phyloP scores from a whole-genome alignment of 1,140 invertebrate genomes.

The Drosophila sulfurigaster region DNA sequence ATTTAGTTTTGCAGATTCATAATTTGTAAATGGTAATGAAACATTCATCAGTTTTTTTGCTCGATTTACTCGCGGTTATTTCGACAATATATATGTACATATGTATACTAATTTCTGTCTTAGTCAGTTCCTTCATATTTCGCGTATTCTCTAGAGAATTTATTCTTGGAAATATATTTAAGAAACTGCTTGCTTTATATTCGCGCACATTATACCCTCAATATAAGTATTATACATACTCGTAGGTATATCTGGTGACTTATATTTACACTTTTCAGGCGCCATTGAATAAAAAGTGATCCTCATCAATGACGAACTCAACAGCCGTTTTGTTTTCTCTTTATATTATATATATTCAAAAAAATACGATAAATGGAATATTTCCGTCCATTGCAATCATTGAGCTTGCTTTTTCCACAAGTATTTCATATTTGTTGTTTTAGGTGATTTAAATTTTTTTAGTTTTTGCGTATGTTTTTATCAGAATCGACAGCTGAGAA shows the following conservation, averaged over 20 bases:
- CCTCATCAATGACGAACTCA: constrained; percentile 17
- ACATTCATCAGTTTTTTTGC: no score
- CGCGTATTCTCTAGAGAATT: constrained; percentile 34
- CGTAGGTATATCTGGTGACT: constrained; percentile 14
- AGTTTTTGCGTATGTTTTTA: neutral
- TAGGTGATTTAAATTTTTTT: neutral
- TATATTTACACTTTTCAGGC: constrained; percentile 1
- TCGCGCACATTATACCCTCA: constrained; percentile 12
- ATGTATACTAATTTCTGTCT: constrained; percentile 21
- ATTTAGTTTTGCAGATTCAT: constrained; percentile 10
- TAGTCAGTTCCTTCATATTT: constrained; percentile 56
- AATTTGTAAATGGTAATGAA: constrained; percentile 9
- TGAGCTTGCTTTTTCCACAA: neutral
- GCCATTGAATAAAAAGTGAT: constrained; percentile 16
- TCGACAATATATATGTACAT: no score
- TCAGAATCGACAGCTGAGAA: no score
- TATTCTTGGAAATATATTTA: constrained; percentile 59
- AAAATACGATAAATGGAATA: constrained; percentile 36
- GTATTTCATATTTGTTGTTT: neutral
- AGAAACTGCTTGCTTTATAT: constrained; percentile 33
- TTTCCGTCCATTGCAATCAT: neutral
- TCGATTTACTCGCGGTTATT: no score
- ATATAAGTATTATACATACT: neutral
- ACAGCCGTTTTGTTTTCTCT: constrained; percentile 31
- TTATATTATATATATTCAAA: neutral